Conservation (phyloP, 2,888 invertebrate species). For the Cheilosia grossa region DNA sequence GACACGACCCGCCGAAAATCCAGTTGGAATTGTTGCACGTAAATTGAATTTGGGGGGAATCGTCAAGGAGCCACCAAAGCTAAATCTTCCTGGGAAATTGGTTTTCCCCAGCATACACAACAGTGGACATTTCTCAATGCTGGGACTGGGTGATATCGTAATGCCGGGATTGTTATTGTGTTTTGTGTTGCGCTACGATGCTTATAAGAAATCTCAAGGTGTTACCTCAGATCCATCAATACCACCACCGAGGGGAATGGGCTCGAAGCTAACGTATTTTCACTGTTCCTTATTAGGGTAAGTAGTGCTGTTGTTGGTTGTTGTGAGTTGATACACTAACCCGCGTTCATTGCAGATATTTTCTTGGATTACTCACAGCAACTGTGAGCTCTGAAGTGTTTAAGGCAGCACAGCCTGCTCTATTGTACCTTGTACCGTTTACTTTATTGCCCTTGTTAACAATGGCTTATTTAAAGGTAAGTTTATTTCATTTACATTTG, state of each 20-base stretch:
- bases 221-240: constrained; percentile 85
- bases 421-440: constrained; percentile 98
- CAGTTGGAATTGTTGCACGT: constrained; percentile 96
- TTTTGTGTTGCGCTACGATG: constrained; percentile 98
- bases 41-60: constrained; percentile 96
- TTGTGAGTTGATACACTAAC: not conserved
- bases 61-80: constrained; percentile 95
- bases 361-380: constrained; percentile 97
- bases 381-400: constrained; percentile 99
- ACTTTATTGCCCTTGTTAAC: constrained; percentile 97
- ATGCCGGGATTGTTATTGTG: constrained; percentile 98
- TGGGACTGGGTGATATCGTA: constrained; percentile 93
- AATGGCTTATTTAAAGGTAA: constrained; percentile 98
- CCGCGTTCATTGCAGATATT: constrained; percentile 85
- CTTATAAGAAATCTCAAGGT: constrained; percentile 93
- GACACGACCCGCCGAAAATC: constrained; percentile 94
- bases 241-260: constrained; percentile 85
- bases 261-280: constrained; percentile 94
- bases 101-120: constrained; percentile 99
- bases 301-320: constrained; percentile 61
- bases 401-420: constrained; percentile 98
- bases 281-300: constrained; percentile 97
- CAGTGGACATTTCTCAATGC: constrained; percentile 98
- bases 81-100: constrained; percentile 97
- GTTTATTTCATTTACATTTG: constrained; percentile 45